These are phyloP conservation scores for Gallinago solitaria DNA, from an alignment of 2,797 vertebrate species.

Conservation along the genomic window DNA sequence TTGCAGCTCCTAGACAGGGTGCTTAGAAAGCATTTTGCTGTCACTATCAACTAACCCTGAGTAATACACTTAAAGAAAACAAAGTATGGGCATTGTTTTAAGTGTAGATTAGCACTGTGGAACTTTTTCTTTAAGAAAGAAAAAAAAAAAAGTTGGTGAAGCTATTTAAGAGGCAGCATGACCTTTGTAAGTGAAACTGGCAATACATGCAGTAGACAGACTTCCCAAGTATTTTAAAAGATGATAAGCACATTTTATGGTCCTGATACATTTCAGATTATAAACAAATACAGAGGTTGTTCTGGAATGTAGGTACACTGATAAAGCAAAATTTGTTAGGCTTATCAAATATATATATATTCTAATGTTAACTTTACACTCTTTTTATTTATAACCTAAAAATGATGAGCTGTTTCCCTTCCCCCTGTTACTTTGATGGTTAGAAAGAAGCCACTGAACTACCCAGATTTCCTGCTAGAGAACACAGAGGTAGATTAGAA, in stretches of 20 bases:
- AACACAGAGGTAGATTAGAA: slow-evolving; percentile 26
- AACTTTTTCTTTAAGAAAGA: background rate
- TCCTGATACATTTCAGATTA: background rate
- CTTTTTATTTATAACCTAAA: slow-evolving; percentile 29
- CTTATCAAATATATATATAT: background rate
- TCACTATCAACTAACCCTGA: slow-evolving; percentile 72
- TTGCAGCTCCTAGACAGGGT: slow-evolving; percentile 75
- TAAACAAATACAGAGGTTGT: background rate
- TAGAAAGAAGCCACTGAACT: slow-evolving; percentile 48
- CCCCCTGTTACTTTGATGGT: slow-evolving; percentile 26
- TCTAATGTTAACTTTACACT: background rate
- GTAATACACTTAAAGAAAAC: slow-evolving; percentile 65
- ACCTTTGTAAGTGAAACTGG: slow-evolving; percentile 1
- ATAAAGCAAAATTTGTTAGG: background rate
- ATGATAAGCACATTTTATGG: background rate
- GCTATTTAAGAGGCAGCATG: slow-evolving; percentile 30
- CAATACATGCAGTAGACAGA: background rate
- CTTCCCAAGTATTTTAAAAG: background rate
- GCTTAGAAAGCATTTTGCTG: slow-evolving; percentile 77
- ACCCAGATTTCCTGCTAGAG: background rate
- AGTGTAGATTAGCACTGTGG: slow-evolving; percentile 35
- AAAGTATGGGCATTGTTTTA: slow-evolving; percentile 50
- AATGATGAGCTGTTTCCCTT: background rate
- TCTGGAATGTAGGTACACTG: background rate
- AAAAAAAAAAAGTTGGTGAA: background rate